Evolutionary conservation across 2,113 vertebrate species (phyloP).

Genomic region (Clarias gariepinus): DNA sequence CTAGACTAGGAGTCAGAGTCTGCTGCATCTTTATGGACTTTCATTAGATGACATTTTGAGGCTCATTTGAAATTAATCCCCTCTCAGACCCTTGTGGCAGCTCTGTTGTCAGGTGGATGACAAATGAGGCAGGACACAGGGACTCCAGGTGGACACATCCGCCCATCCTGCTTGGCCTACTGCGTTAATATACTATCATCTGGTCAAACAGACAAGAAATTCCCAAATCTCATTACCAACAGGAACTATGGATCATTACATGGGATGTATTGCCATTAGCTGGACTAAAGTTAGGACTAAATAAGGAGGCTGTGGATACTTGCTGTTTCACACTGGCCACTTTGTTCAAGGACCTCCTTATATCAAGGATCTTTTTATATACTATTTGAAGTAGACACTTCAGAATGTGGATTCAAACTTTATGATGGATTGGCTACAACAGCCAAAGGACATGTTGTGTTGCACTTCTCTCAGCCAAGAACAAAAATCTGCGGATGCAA

Average conservation of each 20-base stretch:
- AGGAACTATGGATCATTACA: slow-evolving; percentile 90
- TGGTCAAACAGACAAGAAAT: slow-evolving; percentile 89
- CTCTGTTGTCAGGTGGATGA: slow-evolving; percentile 82
- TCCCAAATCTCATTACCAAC: slow-evolving; percentile 93
- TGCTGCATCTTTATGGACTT: slow-evolving; percentile 62
- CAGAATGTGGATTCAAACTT: background rate
- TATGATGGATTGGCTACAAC: too few relatives aligned
- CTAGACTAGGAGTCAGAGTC: slow-evolving; percentile 44
- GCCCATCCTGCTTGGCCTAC: slow-evolving; percentile 77
- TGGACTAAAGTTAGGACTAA: slow-evolving; percentile 64
- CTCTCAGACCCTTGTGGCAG: slow-evolving; percentile 70
- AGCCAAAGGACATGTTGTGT: too few relatives aligned
- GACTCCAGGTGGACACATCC: slow-evolving; percentile 71
- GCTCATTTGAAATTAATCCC: slow-evolving; percentile 78
- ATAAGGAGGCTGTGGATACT: slow-evolving; percentile 42
- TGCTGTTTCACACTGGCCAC: slow-evolving; percentile 9
- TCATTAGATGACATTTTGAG: slow-evolving; percentile 72
- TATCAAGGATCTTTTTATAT: background rate
- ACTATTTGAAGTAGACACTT: background rate
- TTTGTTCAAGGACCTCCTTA: slow-evolving; percentile 11
- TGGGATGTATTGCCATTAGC: slow-evolving; percentile 89
- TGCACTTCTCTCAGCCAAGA: too few relatives aligned
- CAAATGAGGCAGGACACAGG: slow-evolving; percentile 81
- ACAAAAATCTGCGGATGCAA: too few relatives aligned
- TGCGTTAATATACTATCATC: slow-evolving; percentile 92